Base-by-base conservation (phyloP, 2,888 invertebrate species). In the Eupithecia centaureata region DNA sequence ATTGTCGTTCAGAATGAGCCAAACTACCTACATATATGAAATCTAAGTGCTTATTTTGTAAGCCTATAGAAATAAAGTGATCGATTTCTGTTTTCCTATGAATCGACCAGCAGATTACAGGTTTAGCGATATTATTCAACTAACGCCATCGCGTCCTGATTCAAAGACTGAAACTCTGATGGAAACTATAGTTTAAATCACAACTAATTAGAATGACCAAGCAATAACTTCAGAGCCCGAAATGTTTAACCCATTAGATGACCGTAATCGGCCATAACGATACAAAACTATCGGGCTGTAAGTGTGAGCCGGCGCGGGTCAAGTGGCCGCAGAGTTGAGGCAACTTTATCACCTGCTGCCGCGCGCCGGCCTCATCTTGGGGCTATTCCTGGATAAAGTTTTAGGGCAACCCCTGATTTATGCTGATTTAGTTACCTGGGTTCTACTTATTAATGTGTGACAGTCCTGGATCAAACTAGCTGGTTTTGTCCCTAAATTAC, bases 271-370 rank as follows among this genome's bases (percentile, higher is more conserved):
- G 42, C 60, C 59, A 27, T 65, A 42, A 66, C 60, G 65, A 66
- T 66, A 69, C 69, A 61, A 65, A 68, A 69, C 68, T 63, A 54
- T 52, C 64, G 30, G 61, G 51, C 63, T 13, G 59, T 27, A 30
- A 47, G 42, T 10, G n/a, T n/a, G n/a, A n/a, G n/a, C 38, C 32
- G 22, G 10, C n/a, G 7, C 58, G 51, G 65, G 69, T 69, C 65
- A 65, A 65, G 65, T 60, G 65, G 18, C 63, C 65, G 42, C 51
- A 51, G 65, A 59, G 54, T 69, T 63, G 47, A 25, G 42, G 62
- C 15, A 33, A 63, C 57, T 62, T 54, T 32, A 32, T 60, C 69
- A 69, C 66, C 65, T 69, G 68, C 58, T 57, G 65, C 28, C 27
- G 64, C 52, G 65, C 61, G 57, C 56, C 47, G 61, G 35, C 60